These are phyloP conservation scores for Hesperophylax magnus DNA, from an alignment of 1,140 invertebrate genomes.

Conservation along the genomic window DNA sequence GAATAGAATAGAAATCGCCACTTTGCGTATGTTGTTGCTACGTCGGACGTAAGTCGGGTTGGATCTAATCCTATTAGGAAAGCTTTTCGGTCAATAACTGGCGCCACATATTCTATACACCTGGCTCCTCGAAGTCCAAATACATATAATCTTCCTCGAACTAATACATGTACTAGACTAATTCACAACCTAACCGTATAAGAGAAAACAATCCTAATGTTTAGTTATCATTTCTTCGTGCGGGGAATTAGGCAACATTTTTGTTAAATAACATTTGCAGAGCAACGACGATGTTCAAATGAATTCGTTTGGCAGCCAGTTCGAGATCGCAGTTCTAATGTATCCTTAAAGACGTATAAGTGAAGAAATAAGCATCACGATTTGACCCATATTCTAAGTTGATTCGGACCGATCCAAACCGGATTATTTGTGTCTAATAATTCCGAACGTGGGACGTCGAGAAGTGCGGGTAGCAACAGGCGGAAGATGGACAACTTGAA, in stretches of 20 bases:
- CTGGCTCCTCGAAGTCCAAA: no score
- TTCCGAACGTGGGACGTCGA: conserved; percentile 13
- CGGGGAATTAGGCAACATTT: no score
- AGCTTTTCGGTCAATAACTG: not conserved
- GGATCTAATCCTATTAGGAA: conserved; percentile 24
- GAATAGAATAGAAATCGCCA: conserved; percentile 2
- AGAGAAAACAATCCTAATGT: not conserved
- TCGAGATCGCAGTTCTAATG: not conserved
- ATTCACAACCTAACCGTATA: no score
- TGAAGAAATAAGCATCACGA: conserved; percentile 18
- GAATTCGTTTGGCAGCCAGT: not conserved
- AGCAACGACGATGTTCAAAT: no score
- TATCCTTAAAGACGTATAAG: not conserved
- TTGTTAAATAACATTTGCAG: no score
- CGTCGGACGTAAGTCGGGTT: not conserved
- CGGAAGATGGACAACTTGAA: not conserved
- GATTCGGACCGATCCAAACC: conserved; percentile 28
- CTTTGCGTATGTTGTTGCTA: conserved; percentile 1
- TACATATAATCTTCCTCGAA: no score
- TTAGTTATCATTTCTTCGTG: not conserved
- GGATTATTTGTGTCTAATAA: conserved; percentile 15
- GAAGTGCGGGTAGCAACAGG: conserved; percentile 28
- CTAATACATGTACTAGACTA: no score
- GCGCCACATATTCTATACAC: no score
- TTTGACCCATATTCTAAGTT: conserved; percentile 24